Percentiles rank a stretch among this genome's conserved stretches.
Conservation (phyloP, 2,797 vertebrate species). For the Rhinoraja longicauda region DNA sequence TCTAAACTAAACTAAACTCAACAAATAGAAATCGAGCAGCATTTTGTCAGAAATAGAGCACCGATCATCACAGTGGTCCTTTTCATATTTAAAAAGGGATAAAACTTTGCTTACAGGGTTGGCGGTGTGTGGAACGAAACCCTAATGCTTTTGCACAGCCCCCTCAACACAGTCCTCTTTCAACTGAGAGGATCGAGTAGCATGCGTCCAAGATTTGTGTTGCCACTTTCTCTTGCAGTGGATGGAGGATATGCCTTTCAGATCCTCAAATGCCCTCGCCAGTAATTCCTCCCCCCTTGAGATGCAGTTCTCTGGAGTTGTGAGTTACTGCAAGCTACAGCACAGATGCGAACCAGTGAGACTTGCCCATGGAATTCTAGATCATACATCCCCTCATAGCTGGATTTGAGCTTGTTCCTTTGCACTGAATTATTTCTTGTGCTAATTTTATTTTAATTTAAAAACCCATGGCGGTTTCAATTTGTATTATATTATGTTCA, state of each 20-base stretch:
- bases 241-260: constrained; percentile 27
- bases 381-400: not conserved
- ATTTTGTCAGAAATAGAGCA: not conserved
- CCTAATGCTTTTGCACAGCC: not conserved
- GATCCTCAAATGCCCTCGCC: not conserved
- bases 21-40: not conserved
- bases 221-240: not conserved
- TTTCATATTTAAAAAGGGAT: not conserved
- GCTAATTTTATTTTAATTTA: not conserved
- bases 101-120: not conserved
- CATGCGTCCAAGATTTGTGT: not conserved
- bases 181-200: not conserved
- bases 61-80: not conserved
- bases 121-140: not conserved
- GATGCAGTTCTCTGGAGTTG: not conserved
- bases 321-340: not conserved
- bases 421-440: too few species aligned
- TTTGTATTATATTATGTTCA: not conserved
- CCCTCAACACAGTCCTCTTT: not conserved
- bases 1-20: too few species aligned
- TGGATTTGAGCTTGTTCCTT: not conserved
- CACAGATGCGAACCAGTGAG: not conserved
- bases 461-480: not conserved
- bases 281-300: not conserved
- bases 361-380: not conserved